phyloP scores from a whole-genome alignment of 2,797 vertebrate species.

The Pseudopleuronectes americanus region DNA sequence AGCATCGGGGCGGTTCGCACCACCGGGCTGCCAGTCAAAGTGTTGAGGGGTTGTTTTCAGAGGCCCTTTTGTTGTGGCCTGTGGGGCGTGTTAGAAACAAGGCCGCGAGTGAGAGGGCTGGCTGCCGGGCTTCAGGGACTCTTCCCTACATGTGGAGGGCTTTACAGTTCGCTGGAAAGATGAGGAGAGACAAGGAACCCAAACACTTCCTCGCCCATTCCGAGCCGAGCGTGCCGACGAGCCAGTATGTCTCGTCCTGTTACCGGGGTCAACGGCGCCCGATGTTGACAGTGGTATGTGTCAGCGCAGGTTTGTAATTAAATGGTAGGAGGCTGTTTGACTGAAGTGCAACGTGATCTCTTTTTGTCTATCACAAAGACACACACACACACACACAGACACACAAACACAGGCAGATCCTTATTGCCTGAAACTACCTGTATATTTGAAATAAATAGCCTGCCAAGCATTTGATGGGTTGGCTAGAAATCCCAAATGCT shows the following conservation, averaged over 20 bases:
- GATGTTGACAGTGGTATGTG: conserved; percentile 50
- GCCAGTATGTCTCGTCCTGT: conserved; percentile 36
- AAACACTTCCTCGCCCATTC: conserved; percentile 42
- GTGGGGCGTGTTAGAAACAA: conserved; percentile 69
- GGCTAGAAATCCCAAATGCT: conserved; percentile 81
- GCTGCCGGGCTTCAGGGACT: conserved; percentile 59
- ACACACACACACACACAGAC: conserved; percentile 23
- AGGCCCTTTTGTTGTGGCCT: conserved; percentile 69
- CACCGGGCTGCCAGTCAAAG: conserved; percentile 64
- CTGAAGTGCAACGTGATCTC: conserved; percentile 52
- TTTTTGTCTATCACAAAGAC: conserved; percentile 48
- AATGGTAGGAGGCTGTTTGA: conserved; percentile 57
- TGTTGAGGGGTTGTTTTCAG: conserved; percentile 69
- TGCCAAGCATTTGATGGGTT: conserved; percentile 80
- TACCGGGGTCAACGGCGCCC: conserved; percentile 35
- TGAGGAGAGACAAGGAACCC: conserved; percentile 62
- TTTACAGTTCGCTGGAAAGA: conserved; percentile 64
- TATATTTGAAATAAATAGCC: conserved; percentile 81
- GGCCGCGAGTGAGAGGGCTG: conserved; percentile 55
- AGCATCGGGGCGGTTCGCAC: conserved; percentile 46
- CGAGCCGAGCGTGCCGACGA: conserved; percentile 6
- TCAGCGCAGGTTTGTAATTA: conserved; percentile 65
- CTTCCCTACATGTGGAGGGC: conserved; percentile 51
- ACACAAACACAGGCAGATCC: conserved; percentile 50
- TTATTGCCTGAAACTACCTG: conserved; percentile 78